Conservation (phyloP, 2,888 invertebrate species). For the Mayetiola destructor region DNA sequence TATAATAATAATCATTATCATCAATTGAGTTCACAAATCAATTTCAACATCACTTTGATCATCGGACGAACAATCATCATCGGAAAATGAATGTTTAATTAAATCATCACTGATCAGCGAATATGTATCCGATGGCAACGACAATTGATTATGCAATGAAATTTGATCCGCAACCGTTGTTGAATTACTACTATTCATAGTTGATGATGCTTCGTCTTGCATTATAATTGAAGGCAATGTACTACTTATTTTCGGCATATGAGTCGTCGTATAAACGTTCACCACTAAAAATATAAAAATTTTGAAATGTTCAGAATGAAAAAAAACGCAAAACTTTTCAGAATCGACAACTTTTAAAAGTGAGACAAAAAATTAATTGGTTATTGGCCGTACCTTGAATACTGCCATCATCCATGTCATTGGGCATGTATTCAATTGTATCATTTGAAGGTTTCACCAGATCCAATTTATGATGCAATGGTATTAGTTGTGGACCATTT, state of each 20-base stretch:
- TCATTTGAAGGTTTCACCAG: background rate
- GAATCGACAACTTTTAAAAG: background rate
- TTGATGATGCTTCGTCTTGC: slow-evolving; percentile 14
- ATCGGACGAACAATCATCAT: slow-evolving; percentile 13
- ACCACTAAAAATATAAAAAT: slow-evolving; percentile 6
- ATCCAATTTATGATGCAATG: background rate
- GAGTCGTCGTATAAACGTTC: slow-evolving; percentile 15
- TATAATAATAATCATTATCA: no score
- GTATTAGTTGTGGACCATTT: background rate
- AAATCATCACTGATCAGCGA: slow-evolving; percentile 6
- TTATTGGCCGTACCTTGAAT: slow-evolving; percentile 15
- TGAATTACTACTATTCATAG: background rate
- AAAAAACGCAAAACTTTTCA: background rate
- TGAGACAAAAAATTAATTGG: background rate
- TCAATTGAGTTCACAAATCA: slow-evolving; percentile 15
- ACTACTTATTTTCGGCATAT: slow-evolving; percentile 23
- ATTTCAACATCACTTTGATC: slow-evolving; percentile 14
- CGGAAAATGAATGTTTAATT: slow-evolving; percentile 13
- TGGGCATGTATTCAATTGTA: background rate
- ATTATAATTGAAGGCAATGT: slow-evolving; percentile 23
- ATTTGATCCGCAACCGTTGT: background rate
- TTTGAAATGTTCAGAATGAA: background rate
- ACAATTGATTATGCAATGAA: background rate
- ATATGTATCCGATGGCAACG: slow-evolving; percentile 9
- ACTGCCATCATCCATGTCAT: slow-evolving; percentile 7